Evolutionary conservation across 2,113 vertebrate genomes (phyloP), one percentile per base, ranked within the genome.

Genomic region (Ursus arctos): DNA sequence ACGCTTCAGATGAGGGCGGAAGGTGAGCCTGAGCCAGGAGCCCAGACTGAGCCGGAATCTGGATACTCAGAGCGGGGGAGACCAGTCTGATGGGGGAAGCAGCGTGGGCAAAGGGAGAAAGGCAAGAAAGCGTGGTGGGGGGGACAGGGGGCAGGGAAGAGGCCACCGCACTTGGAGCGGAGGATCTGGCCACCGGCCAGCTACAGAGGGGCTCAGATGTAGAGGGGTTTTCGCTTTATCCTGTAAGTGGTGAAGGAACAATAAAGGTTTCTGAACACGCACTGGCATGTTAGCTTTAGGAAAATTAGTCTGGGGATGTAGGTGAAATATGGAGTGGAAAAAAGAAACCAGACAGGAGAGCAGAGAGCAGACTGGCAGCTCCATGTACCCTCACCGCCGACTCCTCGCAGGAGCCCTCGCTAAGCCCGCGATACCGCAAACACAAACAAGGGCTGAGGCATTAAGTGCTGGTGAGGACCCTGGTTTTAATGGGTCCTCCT

Each of bases 351-450:
- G 87, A 11, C 1, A 28, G 21, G 43, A 57, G 40, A 36, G 22
- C 59, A 90, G 55, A 24, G 1, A 1, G 43, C 19, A 8, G 1
- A 0, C 0, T 21, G 22, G 71, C 33, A 7, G 2, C 61, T 22
- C n/a, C 11, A 0, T 0, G 21, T 0, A 14, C 12, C 14, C 0
- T 33, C 4, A 10, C 6, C 0, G 4, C 0, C 2, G 12, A 13
- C 16, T 43, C 12, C 6, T 53, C 88, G 7, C 4, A 0, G 7
- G 18, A 63, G n/a, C 5, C 79, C 24, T 14, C 24, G 71, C 1
- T 3, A 14, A 1, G 1, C 15, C 12, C 8, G 2, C 2, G 2
- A 12, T 7, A 7, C 0, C 0, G 36, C 26, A 57, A 77, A 36
- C 6, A 16, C 9, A 72, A 51, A 1, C 0, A 4, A 33, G 82